Evolutionary conservation across 2,113 vertebrate genomes (phyloP), one percentile per base, ranked within the genome.

Genomic region (Thryonomys swinderianus): DNA sequence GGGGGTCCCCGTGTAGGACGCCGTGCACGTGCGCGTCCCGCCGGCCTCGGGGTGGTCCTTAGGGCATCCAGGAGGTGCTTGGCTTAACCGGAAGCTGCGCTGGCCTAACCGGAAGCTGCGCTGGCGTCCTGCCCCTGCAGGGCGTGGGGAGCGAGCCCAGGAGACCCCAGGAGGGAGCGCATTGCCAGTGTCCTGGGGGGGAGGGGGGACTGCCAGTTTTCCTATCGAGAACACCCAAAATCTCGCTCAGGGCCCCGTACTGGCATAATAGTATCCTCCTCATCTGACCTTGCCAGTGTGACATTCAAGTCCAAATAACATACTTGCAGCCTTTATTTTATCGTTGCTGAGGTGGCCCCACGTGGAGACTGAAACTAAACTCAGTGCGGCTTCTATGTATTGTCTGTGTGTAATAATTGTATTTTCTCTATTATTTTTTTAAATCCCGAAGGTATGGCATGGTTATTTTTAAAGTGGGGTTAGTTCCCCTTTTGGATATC

Each of bases 1-100:
- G 88, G 99, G 99, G 20, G 94, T 98, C 92, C 98, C 98, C 34
- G 0, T 95, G 86, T 98, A 98, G 90, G 90, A 51, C 30, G 85
- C 76, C 85, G 94, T 10, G 91, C 84, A n/a, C 48, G 13, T 95
- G 95, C 89, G 40, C 74, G n/a, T 93, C 90, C 87, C 88, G 27
- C 84, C 91, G 88, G 30, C 94, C 93, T 96, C 67, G 2, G 42
- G 32, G 89, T 85, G 92, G 90, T n/a, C 23, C 1, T 89, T 48
- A 93, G 80, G 95, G 94, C 62, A 87, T 97, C 85, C 93, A 95
- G 94, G 94, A 95, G 89, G 91, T 80, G 93, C 76, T 62, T 92
- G 92, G 73, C 88, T 5, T 85, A 5, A 11, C 73, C 94, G 91
- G 93, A 97, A 91, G 61, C 93, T 97, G 83, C 81, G 32, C 91